Conservation (phyloP, 2,113 vertebrate genomes). For the Melanostigma gelatinosum region DNA sequence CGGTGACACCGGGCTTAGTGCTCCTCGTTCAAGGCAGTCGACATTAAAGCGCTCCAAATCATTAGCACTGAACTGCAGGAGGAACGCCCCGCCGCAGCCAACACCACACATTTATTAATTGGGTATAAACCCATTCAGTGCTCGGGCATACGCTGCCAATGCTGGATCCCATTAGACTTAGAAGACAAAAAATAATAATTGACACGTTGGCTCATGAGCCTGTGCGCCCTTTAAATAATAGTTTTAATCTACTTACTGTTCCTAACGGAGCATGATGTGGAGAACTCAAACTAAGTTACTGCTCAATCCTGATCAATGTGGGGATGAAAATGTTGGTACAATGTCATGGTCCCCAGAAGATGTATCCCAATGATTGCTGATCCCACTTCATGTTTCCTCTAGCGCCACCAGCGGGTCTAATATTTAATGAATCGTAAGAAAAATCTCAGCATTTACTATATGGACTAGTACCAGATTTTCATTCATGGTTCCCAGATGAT, state of each 20-base stretch:
- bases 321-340: background rate
- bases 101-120: slow-evolving; percentile 69
- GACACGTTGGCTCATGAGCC: slow-evolving; percentile 49
- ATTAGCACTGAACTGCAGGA: slow-evolving; percentile 70
- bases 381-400: background rate
- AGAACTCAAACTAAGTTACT: slow-evolving; percentile 1
- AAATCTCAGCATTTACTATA: background rate
- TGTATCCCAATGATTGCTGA: background rate
- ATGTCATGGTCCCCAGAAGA: background rate
- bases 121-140: slow-evolving; percentile 65
- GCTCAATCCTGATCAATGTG: background rate
- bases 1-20: slow-evolving; percentile 62
- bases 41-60: slow-evolving; percentile 73
- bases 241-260: slow-evolving; percentile 43
- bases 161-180: slow-evolving; percentile 64
- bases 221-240: slow-evolving; percentile 45
- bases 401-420: background rate
- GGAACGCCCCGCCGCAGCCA: slow-evolving; percentile 57
- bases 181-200: slow-evolving; percentile 64
- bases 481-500: background rate
- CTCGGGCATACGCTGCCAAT: slow-evolving; percentile 54
- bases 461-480: background rate
- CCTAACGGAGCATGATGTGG: slow-evolving; percentile 6
- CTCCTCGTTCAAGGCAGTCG: slow-evolving; percentile 69
- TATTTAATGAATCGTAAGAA: background rate